Evolutionary conservation across 2,797 vertebrate genomes (phyloP), one percentile per base, ranked within the genome.

Genomic region (Syngnathus rostellatus): DNA sequence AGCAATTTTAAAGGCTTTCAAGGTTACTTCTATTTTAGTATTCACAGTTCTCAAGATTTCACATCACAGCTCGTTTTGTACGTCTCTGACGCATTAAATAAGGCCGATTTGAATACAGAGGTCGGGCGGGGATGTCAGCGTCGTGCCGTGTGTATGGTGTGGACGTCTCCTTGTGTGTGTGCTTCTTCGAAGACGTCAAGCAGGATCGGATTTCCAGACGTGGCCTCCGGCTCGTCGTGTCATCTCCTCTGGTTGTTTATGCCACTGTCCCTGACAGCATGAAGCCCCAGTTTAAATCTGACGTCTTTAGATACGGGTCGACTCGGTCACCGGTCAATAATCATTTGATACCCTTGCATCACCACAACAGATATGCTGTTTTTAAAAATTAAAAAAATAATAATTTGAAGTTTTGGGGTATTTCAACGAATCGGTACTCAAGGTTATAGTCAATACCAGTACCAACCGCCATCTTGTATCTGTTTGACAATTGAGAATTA

Each of bases 1-100:
- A 75, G 83, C 78, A 80, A 71, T 78, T 85, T 80, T 72, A 39
- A 64, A 60, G 23, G n/a, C 74, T 63, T 68, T 84, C 64, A 79
- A 76, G 74, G 82, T 83, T 70, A 76, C 39, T 23, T 23, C 57
- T 58, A 50, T 70, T 64, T 79, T 68, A 71, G 68, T 60, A 75
- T 66, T 73, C 67, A 81, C 73, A 78, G 46, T 72, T 71, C 58
- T 71, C 53, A 23, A 45, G 60, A 43, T 62, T 43, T 6, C 60
- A 43, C n/a, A 43, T 62, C 54, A 57, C 11, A 16, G 54, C 25
- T 31, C 6, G 21, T 62, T 62, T 62, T 45, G n/a, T 23, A 62
- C 60, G 25, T 62, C 25, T 25, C 60, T 43, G 40, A 23, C 10
- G n/a, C 2, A 61, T 43, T 43, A 43, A 62, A 62, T 62, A 62